Base-by-base conservation (phyloP, 2,113 vertebrate genomes). In the Mobula hypostoma region DNA sequence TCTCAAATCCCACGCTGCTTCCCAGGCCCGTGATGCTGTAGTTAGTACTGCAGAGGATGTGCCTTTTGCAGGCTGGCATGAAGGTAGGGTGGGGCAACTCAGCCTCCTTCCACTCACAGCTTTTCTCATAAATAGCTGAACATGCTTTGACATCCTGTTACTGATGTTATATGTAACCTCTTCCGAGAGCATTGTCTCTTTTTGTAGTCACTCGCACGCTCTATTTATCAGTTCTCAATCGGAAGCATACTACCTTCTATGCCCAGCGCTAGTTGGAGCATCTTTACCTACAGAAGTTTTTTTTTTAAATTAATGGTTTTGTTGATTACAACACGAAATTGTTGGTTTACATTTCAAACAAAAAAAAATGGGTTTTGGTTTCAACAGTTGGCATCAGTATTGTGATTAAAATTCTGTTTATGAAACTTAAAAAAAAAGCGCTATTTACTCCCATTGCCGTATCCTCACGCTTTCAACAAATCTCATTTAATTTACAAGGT, bases 11-110 rank as follows among this genome's bases (percentile, higher is more conserved):
- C 21, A 58, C 58, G 83, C 68, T 17, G 87, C 11, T 40, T 48
- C 21, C 82, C 82, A 7, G 19, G 32, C 68, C 32, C 2, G 36
- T 74, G 90, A 48, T 74, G 68, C 32, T 93, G 66, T 70, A 11
- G 63, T 70, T 36, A 12, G 7, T 70, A 48, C 90, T 74, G 90
- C 90, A 93, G 90, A 74, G 68, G 90, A 74, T 48, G 66, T 72
- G 90, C 36, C 90, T 74, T 48, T 74, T 72, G 88, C 88, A 29
- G 88, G 70, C 68, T 40, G 66, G 90, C 12, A 48, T 93, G 90
- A 93, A 72, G 90, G 90, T 8, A 93, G 90, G 90, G 90, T 93
- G 90, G 90, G 90, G 90, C 82, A 85, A 24, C 90, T 19, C 36
- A 91, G 63, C 15, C 58, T 92, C 66, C 68, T 29, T 48, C 40